Conservation (phyloP, 2,797 vertebrate species). For the Aphelocoma californica region DNA sequence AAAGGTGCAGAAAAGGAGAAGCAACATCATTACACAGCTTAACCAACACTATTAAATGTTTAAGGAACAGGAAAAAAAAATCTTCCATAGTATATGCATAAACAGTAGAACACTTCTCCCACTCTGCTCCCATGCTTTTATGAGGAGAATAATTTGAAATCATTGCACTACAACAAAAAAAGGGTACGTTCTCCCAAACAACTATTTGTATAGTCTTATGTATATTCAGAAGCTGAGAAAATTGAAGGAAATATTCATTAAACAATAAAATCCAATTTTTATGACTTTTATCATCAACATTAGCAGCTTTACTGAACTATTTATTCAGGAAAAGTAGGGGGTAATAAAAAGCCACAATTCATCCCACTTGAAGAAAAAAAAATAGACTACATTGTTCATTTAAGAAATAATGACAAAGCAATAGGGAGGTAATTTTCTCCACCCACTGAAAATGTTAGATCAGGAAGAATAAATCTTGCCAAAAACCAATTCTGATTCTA, state of each 20-base stretch:
- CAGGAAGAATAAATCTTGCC: constrained; percentile 4
- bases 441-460: constrained; percentile 50
- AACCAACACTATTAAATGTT: not conserved
- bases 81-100: not conserved
- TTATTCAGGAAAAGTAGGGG: constrained; percentile 48
- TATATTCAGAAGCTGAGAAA: constrained; percentile 33
- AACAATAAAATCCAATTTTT: constrained; percentile 50
- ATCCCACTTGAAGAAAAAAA: constrained; percentile 48
- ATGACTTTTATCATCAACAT: constrained; percentile 40
- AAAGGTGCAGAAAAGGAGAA: not conserved
- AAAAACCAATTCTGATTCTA: constrained; percentile 24
- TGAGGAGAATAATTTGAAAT: constrained; percentile 7
- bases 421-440: constrained; percentile 58
- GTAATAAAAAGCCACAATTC: constrained; percentile 58
- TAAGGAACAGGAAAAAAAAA: not conserved
- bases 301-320: constrained; percentile 52
- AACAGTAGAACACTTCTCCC: constrained; percentile 2
- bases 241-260: constrained; percentile 38
- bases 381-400: constrained; percentile 49
- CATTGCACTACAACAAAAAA: constrained; percentile 1
- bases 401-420: constrained; percentile 64
- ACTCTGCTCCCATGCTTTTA: constrained; percentile 24
- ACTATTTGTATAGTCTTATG: constrained; percentile 31
- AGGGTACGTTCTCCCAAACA: constrained; percentile 9
- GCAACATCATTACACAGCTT: not conserved